A percentile compares a stretch with the other conserved stretches of the same genome.
Conservation (phyloP, 2,888 invertebrate genomes). For the Polymixis lichenea region DNA sequence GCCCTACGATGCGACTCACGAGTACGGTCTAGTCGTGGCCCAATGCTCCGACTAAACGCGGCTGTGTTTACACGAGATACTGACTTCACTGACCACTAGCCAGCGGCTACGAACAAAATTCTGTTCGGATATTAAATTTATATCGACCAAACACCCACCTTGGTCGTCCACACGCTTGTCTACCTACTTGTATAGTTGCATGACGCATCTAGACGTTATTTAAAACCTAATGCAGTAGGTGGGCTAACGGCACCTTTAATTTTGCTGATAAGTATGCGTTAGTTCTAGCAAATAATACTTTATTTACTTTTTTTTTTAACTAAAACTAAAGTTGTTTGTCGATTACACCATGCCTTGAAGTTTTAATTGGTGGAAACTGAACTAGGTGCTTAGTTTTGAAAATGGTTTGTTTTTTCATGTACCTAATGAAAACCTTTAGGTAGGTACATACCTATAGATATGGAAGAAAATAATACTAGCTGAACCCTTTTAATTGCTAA, state of each 20-base stretch:
- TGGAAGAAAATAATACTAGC: background rate
- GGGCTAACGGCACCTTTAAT: slow-evolving; percentile 29
- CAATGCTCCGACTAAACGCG: slow-evolving; percentile 76
- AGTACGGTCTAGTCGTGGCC: slow-evolving; percentile 67
- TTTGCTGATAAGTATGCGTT: slow-evolving; percentile 12
- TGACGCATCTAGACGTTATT: slow-evolving; percentile 33
- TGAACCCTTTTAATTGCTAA: no score
- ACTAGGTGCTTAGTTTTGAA: background rate
- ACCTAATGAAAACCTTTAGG: background rate
- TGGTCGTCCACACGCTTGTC: slow-evolving; percentile 14
- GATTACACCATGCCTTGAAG: background rate
- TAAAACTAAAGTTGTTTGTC: background rate
- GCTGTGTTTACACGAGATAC: slow-evolving; percentile 81
- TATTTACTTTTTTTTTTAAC: background rate
- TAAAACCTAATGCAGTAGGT: slow-evolving; percentile 6
- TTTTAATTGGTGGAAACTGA: background rate
- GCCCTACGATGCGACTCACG: slow-evolving; percentile 67
- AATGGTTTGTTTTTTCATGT: background rate
- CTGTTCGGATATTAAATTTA: slow-evolving; percentile 80
- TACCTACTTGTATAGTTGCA: slow-evolving; percentile 5
- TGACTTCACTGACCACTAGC: slow-evolving; percentile 75
- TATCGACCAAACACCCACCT: slow-evolving; percentile 70
- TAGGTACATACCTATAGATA: no score
- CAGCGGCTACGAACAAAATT: slow-evolving; percentile 78
- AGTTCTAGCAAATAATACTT: background rate